A percentile compares a stretch with the other conserved stretches of the same genome.
These are phyloP conservation scores for Malacoraja senta DNA, from an alignment of 2,797 vertebrate genomes.

Conservation along the genomic window DNA sequence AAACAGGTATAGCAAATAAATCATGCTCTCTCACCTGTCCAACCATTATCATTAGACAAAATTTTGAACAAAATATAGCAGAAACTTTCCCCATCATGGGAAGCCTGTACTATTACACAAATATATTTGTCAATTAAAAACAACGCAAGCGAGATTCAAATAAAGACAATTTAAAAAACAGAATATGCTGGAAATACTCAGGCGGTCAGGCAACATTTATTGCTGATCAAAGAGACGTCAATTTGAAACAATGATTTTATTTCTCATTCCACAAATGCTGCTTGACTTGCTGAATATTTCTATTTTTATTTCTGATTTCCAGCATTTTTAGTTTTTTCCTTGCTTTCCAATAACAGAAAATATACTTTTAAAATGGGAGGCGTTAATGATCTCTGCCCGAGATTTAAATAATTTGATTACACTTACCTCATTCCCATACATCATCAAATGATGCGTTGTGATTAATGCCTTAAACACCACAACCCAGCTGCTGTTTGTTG, in stretches of 20 bases:
- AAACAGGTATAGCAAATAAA: not conserved
- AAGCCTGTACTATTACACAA: not conserved
- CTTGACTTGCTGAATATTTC: too few relatives aligned
- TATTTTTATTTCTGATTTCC: too few relatives aligned
- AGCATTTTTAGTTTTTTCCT: too few relatives aligned
- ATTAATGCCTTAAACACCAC: conserved; percentile 94
- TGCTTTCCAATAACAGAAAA: not conserved
- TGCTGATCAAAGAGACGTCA: too few relatives aligned
- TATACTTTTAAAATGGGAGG: not conserved
- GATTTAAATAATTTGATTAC: not conserved
- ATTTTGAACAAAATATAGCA: not conserved
- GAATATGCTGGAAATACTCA: too few relatives aligned
- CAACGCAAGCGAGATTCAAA: not conserved
- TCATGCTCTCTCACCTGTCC: not conserved
- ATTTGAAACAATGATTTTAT: too few relatives aligned
- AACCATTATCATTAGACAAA: not conserved
- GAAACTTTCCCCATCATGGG: not conserved
- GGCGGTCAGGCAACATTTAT: too few relatives aligned
- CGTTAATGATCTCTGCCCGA: not conserved
- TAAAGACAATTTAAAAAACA: not conserved
- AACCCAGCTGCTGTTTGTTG: conserved; percentile 84
- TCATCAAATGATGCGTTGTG: conserved; percentile 90
- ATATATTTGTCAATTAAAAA: not conserved
- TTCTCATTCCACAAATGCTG: too few relatives aligned
- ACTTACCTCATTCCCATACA: conserved; percentile 88